Conservation (phyloP, 2,797 vertebrate genomes). For the Sebastolobus alascanus region DNA sequence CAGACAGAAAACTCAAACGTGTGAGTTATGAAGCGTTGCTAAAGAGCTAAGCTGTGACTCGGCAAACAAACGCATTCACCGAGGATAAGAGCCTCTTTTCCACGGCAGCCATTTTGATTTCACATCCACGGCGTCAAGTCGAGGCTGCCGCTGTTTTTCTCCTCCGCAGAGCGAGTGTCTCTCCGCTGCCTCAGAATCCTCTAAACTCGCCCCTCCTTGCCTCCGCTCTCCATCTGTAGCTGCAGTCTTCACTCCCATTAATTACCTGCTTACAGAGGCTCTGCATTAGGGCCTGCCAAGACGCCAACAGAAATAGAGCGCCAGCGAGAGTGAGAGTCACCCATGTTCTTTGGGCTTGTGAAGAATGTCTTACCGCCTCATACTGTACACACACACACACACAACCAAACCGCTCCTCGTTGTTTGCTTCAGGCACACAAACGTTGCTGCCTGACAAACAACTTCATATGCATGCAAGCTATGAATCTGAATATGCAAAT, state of each 20-base stretch:
- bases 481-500: conserved; percentile 69
- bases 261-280: conserved; percentile 74
- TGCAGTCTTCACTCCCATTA: conserved; percentile 66
- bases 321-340: conserved; percentile 25
- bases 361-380: conserved; percentile 45
- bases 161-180: conserved; percentile 45
- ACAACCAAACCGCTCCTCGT: background rate
- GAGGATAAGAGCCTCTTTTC: conserved; percentile 68
- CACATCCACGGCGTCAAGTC: conserved; percentile 64
- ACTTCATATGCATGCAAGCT: conserved; percentile 50
- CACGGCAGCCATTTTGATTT: conserved; percentile 83
- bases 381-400: conserved; percentile 7
- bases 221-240: conserved; percentile 45
- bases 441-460: conserved; percentile 39
- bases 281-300: conserved; percentile 61
- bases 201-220: conserved; percentile 38
- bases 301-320: conserved; percentile 53
- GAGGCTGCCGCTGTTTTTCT: conserved; percentile 43
- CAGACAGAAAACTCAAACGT: conserved; percentile 67
- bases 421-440: conserved; percentile 45
- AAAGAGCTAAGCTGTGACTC: conserved; percentile 81
- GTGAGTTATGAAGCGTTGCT: conserved; percentile 75
- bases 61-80: conserved; percentile 72
- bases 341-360: conserved; percentile 45
- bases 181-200: conserved; percentile 24